phyloP scores from a whole-genome alignment of 2,113 vertebrate genomes.

The Spizaetus ornatus region DNA sequence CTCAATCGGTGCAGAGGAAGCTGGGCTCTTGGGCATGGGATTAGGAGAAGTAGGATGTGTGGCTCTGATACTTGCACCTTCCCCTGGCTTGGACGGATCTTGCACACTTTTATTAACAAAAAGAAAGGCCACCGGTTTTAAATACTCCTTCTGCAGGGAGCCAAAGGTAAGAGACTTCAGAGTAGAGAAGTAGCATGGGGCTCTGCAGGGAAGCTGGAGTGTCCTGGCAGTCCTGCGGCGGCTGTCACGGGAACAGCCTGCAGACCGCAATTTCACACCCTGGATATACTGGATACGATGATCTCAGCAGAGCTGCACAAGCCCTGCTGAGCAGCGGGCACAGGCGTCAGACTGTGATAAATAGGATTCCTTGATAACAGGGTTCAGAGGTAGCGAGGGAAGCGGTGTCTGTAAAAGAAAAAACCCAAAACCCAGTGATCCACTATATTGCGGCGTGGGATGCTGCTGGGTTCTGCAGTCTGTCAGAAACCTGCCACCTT shows the following conservation, averaged over 20 bases:
- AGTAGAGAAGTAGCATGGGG: background rate
- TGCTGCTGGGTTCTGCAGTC: background rate
- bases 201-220: background rate
- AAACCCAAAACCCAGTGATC: background rate
- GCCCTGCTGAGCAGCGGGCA: accelerated
- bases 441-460: accelerated
- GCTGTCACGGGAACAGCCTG: background rate
- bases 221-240: background rate
- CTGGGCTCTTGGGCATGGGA: background rate
- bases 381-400: background rate
- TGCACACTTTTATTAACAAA: background rate
- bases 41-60: background rate
- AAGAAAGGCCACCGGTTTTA: background rate
- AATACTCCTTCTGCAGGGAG: background rate
- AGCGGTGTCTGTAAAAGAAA: accelerated
- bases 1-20: background rate
- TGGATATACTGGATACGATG: background rate
- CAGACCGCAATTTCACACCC: background rate
- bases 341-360: background rate
- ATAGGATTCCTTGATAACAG: background rate
- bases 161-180: background rate
- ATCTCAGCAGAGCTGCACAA: background rate
- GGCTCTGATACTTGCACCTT: background rate
- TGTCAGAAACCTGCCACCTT: background rate
- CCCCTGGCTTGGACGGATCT: background rate